phyloP scores from a whole-genome alignment of 2,888 invertebrate genomes.

The Thymelicus lineola region DNA sequence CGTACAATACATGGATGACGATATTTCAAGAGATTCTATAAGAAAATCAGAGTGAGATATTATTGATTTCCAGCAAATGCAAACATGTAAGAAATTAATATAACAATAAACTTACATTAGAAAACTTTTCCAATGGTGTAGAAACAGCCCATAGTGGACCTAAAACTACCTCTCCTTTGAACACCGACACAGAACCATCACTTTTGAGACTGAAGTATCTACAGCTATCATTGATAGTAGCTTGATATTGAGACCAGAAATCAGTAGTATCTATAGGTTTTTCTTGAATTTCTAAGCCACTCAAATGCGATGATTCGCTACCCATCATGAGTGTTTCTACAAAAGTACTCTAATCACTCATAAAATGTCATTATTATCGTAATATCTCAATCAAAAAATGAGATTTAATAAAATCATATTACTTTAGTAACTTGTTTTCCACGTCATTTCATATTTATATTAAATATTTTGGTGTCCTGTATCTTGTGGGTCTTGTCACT shows the following conservation, averaged over 20 bases:
- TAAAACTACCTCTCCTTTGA: conserved; percentile 89
- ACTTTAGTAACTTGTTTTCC: no score
- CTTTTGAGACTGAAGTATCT: conserved; percentile 80
- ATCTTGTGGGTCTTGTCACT: no score
- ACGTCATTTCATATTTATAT: no score
- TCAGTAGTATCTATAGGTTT: conserved; percentile 91
- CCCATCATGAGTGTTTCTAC: conserved; percentile 85
- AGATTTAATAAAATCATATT: not conserved
- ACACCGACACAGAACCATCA: conserved; percentile 88
- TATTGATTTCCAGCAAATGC: no score
- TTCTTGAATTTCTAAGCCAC: conserved; percentile 90
- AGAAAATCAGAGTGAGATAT: conserved; percentile 44
- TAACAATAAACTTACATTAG: conserved; percentile 85
- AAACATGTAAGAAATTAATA: not conserved
- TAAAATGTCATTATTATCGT: no score
- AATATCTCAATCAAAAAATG: not conserved
- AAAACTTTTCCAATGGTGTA: conserved; percentile 90
- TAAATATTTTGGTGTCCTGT: no score
- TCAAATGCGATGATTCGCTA: conserved; percentile 89
- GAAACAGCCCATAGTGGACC: conserved; percentile 87
- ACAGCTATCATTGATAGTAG: conserved; percentile 85
- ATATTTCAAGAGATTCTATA: conserved; percentile 93
- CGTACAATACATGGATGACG: conserved; percentile 94
- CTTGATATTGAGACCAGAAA: conserved; percentile 90
- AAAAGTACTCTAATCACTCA: not conserved